Conservation (phyloP, 2,888 invertebrate genomes). For the Ochropleura plecta region DNA sequence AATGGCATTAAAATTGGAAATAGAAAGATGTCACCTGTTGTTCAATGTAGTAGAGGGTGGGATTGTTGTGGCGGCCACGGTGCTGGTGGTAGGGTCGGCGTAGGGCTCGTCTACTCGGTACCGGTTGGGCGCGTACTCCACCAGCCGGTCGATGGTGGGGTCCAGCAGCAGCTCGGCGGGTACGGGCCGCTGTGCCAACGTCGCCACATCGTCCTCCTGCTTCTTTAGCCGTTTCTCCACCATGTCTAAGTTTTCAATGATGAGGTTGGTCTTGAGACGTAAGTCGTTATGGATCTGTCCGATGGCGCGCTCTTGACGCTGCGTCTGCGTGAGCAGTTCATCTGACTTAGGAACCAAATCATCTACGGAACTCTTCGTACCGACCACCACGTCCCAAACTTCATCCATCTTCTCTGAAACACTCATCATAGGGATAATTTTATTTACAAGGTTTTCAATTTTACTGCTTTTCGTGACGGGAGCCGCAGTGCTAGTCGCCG, state of each 20-base stretch:
- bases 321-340: conserved; percentile 95
- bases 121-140: conserved; percentile 94
- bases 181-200: conserved; percentile 93
- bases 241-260: conserved; percentile 96
- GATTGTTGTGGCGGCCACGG: conserved; percentile 79
- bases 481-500: conserved; percentile 91
- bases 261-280: conserved; percentile 95
- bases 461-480: conserved; percentile 92
- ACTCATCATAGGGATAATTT: conserved; percentile 95
- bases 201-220: conserved; percentile 95
- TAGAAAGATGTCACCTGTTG: conserved; percentile 87
- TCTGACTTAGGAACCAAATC: conserved; percentile 96
- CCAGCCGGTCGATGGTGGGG: conserved; percentile 94
- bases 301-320: conserved; percentile 96
- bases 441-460: conserved; percentile 94
- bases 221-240: conserved; percentile 96
- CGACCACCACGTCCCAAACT: conserved; percentile 97
- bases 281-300: conserved; percentile 96
- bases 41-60: conserved; percentile 75
- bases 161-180: conserved; percentile 93
- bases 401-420: conserved; percentile 98
- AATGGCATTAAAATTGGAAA: conserved; percentile 60
- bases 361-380: conserved; percentile 96
- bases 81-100: conserved; percentile 83
- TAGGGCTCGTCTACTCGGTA: conserved; percentile 87